Evolutionary conservation across 2,888 invertebrate species (phyloP).

Genomic region (Strigamia transsilvanica): DNA sequence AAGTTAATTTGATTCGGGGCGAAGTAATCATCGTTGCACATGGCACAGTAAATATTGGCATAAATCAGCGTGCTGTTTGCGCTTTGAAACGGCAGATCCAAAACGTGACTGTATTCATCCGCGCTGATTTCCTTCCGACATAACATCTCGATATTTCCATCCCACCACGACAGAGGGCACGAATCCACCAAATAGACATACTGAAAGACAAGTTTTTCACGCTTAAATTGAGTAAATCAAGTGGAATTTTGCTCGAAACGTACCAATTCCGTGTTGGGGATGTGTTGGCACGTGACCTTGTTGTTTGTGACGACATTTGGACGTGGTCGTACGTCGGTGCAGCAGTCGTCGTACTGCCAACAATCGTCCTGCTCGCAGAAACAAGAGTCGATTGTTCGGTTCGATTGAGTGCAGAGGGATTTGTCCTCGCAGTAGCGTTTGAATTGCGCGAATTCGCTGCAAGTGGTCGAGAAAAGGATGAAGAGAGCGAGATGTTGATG

Average conservation of each 20-base stretch:
- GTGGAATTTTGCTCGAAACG: too few species aligned
- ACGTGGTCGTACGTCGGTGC: not conserved
- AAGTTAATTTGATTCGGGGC: conserved; percentile 12
- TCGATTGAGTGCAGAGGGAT: too few species aligned
- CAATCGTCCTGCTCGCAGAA: not conserved
- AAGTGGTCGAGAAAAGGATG: not conserved
- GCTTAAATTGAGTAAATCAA: too few species aligned
- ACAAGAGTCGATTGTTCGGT: not conserved
- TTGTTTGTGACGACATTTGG: not conserved
- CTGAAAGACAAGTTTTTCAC: too few species aligned
- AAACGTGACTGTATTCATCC: conserved; percentile 52
- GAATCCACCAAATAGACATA: conserved; percentile 55
- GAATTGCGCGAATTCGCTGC: not conserved
- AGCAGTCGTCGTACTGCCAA: not conserved
- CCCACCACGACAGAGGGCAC: conserved; percentile 53
- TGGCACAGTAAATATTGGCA: conserved; percentile 57
- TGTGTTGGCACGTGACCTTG: not conserved
- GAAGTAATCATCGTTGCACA: conserved; percentile 56
- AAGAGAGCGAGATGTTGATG: not conserved
- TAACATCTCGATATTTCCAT: conserved; percentile 22
- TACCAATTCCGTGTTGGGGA: not conserved
- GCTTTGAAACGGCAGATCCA: conserved; percentile 57
- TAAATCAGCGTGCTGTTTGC: conserved; percentile 54
- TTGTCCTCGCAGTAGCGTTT: not conserved
- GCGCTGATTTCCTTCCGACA: not conserved